Base-by-base conservation (phyloP, 1,140 invertebrate species). In the Hirudo medicinalis region DNA sequence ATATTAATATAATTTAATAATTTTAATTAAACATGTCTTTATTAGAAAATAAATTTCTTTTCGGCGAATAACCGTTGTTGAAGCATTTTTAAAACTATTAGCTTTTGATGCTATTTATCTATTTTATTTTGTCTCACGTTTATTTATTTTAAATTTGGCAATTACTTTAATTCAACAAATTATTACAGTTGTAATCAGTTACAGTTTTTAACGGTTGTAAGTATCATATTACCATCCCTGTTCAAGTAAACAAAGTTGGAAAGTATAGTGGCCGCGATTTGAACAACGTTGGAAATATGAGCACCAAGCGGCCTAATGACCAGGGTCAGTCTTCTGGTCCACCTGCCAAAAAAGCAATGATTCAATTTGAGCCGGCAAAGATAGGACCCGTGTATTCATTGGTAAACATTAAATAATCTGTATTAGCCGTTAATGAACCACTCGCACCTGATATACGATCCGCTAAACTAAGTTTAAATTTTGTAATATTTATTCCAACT, bases 301-400 rank as follows among this genome's bases (percentile, higher is more conserved):
- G 77, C n/a, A 75, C 88, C 72, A 91, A 91, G 80, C 86, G 89
- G 77, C 81, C 84, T 74, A 87, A 86, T 32, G 57, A 63, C 8
- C 57, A 63, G 29, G 74, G 87, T 87, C 74, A 78, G 76, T 75
- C 74, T 13, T 71, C 75, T 4, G 63, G 76, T n/a, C 79, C 81
- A 40, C 81, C 83, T 57, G 78, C 80, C 54, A 76, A 80, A 43
- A 93, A 92, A 82, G 74, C 75, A 20, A 76, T 78, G 55, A 90
- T 94, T 75, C 90, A 93, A 77, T 94, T 94, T 83, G 92, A 96
- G 82, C 91, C 91, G 27, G 88, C 93, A 76, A 84, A 92, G 73
- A 90, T 97, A 76, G 92, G 92, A 40, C 88, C 92, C 49, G 90
- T 95, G 73, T 94, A 91, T 54, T 94, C 91, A 32, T 84, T 94